Evolutionary conservation across 2,888 invertebrate species (phyloP), one percentile per base, ranked within the genome.

Genomic region (Noctua comes): DNA sequence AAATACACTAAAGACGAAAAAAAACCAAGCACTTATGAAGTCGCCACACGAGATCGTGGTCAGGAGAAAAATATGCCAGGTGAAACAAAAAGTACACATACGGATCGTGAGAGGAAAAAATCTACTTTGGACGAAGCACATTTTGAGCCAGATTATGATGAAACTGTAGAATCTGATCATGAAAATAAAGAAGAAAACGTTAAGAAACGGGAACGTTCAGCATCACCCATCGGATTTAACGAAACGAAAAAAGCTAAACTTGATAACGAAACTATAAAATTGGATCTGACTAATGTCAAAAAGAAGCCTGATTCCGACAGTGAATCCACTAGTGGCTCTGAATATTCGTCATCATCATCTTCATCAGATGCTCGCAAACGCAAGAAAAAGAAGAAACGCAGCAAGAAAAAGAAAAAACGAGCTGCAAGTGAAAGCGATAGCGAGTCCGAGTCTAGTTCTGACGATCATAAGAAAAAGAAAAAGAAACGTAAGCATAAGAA

Each of bases 131-230:
- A 98, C 88, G 98, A 98, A 93, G 97, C 98, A 0, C 98, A 97
- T 90, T 98, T 98, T 91, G 98, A 98, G 90, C 98, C 98, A 0
- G 98, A 98, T 91, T 98, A 98, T 92, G 98, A 98, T 86, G 97
- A 97, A 90, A 96, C 94, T 76, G 93, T 97, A 31, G 97, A 97
- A 87, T 97, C 97, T 10, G 98, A 98, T 80, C 97, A 96, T 36
- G 98, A 98, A 87, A 95, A 96, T 4, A 98, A 98, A 82, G 97
- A 97, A 24, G 97, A 97, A 57, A 89, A 88, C 57, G 89, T 86
- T 24, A 96, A 96, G 87, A 97, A 96, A 90, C 94, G 96, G 16
- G 96, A 96, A 88, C 92, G 93, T 59, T 95, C 96, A 1, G 87
- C 83, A 6, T 94, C 96, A 64, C 93, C 93, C 46, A 88, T 86